Conservation (phyloP, 30 jellyfish, hydroid and myxozoan species). For the Turritopsis rubra region DNA sequence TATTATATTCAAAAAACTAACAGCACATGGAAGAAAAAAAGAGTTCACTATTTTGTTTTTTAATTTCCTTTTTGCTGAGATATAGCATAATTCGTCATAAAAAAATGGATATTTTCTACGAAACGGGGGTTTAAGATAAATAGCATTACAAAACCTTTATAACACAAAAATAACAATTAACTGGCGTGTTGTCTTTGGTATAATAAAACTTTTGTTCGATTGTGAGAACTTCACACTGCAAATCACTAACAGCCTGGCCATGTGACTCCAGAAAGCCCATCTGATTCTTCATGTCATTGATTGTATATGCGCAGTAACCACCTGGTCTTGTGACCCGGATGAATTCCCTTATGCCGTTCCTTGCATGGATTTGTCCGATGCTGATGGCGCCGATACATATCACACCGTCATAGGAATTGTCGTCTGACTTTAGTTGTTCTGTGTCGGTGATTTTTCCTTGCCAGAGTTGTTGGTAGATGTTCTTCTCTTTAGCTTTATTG, state of each 20-base stretch:
- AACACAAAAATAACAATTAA: not conserved
- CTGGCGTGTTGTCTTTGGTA: not conserved
- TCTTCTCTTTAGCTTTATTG: not conserved
- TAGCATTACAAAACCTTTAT: slow-evolving; percentile 10
- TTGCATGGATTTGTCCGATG: not conserved
- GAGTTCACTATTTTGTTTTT: too few species aligned
- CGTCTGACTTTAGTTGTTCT: not conserved
- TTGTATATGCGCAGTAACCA: slow-evolving; percentile 9
- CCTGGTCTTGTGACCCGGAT: slow-evolving; percentile 3
- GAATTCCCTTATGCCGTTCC: not conserved
- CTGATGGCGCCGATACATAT: not conserved
- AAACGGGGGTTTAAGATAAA: too few species aligned
- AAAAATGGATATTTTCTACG: too few species aligned
- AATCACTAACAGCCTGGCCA: not conserved
- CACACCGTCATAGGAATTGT: slow-evolving; percentile 10
- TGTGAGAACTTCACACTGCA: not conserved
- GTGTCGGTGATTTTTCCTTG: not conserved
- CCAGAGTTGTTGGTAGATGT: not conserved
- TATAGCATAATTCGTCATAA: too few species aligned
- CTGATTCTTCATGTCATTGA: not conserved
- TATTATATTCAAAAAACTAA: too few species aligned
- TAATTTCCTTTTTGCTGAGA: too few species aligned
- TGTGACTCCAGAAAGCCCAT: not conserved
- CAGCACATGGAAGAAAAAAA: too few species aligned
- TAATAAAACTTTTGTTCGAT: slow-evolving; percentile 16